Percentiles rank a stretch among this genome's conserved stretches.
Conservation (phyloP, 2,113 vertebrate species). For the Lagopus muta region DNA sequence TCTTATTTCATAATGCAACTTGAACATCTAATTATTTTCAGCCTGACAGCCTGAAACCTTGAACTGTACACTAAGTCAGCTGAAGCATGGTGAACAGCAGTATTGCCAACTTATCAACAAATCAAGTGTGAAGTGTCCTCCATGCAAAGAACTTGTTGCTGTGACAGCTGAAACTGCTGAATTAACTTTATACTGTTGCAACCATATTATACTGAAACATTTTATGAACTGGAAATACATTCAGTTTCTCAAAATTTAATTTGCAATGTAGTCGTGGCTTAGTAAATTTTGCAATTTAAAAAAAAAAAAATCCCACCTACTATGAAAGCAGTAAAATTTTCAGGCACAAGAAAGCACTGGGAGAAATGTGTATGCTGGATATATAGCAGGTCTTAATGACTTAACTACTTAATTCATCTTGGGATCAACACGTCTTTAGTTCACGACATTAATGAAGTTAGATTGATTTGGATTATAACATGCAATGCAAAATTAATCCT, state of each 20-base stretch:
- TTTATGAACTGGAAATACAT: not conserved
- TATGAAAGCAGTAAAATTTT: not conserved
- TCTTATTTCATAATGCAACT: not conserved
- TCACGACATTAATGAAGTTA: not conserved
- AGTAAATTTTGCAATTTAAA: not conserved
- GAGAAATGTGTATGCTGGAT: not conserved
- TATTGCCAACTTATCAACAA: not conserved
- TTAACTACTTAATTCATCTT: not conserved
- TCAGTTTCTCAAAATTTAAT: not conserved
- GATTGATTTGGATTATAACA: not conserved
- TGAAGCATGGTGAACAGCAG: not conserved
- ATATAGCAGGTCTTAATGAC: not conserved
- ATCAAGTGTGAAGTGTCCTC: accelerated
- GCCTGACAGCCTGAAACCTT: not conserved
- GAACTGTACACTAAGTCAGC: not conserved
- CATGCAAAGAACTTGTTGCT: not conserved
- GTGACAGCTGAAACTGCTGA: not conserved
- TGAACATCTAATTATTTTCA: not conserved
- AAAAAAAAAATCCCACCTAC: not conserved
- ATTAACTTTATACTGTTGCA: not conserved
- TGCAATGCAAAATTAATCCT: not conserved
- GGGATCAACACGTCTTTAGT: not conserved
- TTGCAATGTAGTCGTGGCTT: not conserved
- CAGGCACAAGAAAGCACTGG: not conserved
- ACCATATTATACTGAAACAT: not conserved